Evolutionary conservation across 2,113 vertebrate genomes (phyloP), one percentile per base, ranked within the genome.

Genomic region (Dromas ardeola): DNA sequence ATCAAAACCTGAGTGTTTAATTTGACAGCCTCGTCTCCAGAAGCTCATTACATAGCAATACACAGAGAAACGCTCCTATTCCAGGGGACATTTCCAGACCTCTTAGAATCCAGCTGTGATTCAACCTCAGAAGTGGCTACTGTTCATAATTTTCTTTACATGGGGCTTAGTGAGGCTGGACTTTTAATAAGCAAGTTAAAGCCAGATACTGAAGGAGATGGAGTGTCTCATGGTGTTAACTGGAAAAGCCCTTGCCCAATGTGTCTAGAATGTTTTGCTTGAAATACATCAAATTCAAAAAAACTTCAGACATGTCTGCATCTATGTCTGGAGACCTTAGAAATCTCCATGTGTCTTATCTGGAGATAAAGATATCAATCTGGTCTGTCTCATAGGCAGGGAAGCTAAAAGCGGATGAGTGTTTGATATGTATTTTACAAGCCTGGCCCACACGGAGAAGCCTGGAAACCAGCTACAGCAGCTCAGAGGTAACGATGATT

Each of bases 361-460:
- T 58, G 62, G 52, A 47, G 66, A 70, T 50, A 70, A 83, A 90
- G 61, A 45, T 52, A 36, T 50, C 27, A 55, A 61, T 21, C 9
- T 56, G 32, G 32, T 83, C 36, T 90, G 56, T 27, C 66, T 66
- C 26, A 29, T 23, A 19, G 49, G 38, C 53, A 94, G 26, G 40
- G 45, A 45, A 72, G 6, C 26, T 63, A 43, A 90, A 90, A 81
- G 17, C 2, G 2, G n/a, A 15, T 19, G 58, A 36, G 26, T 5
- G 15, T 47, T 38, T 58, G 42, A 42, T 38, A n/a, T 2, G 43
- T 22, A 19, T 10, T 84, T 87, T 38, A 49, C 58, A 81, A 81
- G 34, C 13, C 69, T 38, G 38, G 30, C 19, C 22, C 0, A 1
- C 30, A 32, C 0, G 0, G 40, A 72, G 43, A 38, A 67, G 11